A percentile compares a stretch with the other conserved stretches of the same genome.
Conservation (phyloP, 2,113 vertebrate genomes). For the Myrmophylax atrothorax region DNA sequence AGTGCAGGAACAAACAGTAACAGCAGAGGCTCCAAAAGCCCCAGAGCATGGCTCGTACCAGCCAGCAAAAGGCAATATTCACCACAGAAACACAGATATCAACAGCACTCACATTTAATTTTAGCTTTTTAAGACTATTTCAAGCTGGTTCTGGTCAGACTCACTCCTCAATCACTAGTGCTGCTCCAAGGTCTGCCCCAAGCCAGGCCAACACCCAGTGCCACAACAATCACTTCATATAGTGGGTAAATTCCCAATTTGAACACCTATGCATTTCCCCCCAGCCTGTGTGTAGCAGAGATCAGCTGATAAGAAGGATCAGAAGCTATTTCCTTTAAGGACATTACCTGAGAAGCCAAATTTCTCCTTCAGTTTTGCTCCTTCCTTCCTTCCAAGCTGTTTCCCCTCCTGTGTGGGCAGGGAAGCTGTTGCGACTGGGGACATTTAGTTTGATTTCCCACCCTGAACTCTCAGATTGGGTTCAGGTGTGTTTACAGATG, state of each 20-base stretch:
- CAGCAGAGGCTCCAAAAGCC: neutral
- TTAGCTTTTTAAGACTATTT: neutral
- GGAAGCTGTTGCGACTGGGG: neutral
- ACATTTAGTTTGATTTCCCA: neutral
- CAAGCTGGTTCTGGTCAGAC: neutral
- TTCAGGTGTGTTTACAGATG: neutral
- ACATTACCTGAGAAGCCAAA: neutral
- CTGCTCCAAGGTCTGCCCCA: neutral
- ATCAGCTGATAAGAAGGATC: neutral
- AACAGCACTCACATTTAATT: neutral
- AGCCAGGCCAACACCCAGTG: neutral
- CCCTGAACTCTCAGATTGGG: neutral
- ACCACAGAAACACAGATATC: neutral
- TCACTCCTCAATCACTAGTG: fast-evolving
- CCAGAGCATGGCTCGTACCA: neutral
- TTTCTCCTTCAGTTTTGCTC: neutral
- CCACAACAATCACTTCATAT: neutral
- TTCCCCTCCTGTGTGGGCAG: too few species aligned
- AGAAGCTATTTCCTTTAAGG: neutral
- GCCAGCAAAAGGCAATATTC: neutral
- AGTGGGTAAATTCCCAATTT: neutral
- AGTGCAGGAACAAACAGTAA: neutral
- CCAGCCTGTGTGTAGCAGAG: neutral
- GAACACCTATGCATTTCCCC: neutral
- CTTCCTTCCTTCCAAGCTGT: neutral